Base-by-base conservation (phyloP, 2,888 invertebrate species). In the Mechanitis mazaeus region DNA sequence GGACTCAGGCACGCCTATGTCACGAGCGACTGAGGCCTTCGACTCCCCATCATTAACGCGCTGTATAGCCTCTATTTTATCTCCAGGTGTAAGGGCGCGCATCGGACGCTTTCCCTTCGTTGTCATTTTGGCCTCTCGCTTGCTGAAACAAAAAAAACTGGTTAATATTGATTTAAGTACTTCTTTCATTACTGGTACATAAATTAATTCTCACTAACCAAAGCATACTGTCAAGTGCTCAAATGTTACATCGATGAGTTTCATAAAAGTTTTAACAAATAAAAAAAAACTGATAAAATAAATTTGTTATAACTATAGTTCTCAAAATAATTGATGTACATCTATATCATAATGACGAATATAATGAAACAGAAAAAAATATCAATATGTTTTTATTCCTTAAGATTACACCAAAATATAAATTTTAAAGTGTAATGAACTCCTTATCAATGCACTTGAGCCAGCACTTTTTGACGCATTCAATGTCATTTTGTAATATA, bases 1-100 rank as follows among this genome's bases (percentile, higher is more conserved):
- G 2, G 95, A 96, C 81, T 96, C 96, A 0, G 96, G 96, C 28
- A 96, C 95, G 45, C 95, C 95, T 76, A 96, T 95, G 79, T 95
- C 95, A 3, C 96, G 91, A 2, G 96, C 96, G 1, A 96, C 96
- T 0, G 95, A 95, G 2, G 96, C 96, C 77, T 96, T 96, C 61
- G 95, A 95, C 81, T 96, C 95, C 58, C 96, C 96, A 79, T 94
- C 94, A 87, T 95, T 95, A 54, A 96, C 95, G 68, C 96, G 91
- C 73, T 94, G 93, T 71, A 96, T 95, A 46, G 96, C 95, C 75
- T 94, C 93, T 72, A 96, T 92, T 86, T 96, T 96, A 79, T 95
- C 95, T 67, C 93, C 91, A 56, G 95, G 94, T 66, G 94, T 94
- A 71, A 95, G 90, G 72, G 94, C 93, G 68, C 95, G 92, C 84